phyloP scores from a whole-genome alignment of 30 jellyfish, hydroid and myxozoan genomes.

The Chrysaora quinquecirrha region DNA sequence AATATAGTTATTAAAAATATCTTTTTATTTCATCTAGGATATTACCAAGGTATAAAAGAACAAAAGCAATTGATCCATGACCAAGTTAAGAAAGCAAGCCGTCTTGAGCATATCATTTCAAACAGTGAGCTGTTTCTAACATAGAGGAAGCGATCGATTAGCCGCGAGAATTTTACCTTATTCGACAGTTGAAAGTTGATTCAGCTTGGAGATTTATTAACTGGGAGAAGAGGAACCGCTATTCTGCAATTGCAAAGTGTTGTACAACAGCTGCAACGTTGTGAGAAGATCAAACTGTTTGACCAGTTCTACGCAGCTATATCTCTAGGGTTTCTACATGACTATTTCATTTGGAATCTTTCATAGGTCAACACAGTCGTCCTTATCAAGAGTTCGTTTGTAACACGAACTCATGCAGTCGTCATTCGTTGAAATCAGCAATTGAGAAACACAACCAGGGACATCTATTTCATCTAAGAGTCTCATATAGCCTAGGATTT shows the following conservation, averaged over 20 bases:
- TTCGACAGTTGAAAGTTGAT: slow-evolving; percentile 8
- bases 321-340: too few species aligned
- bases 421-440: too few species aligned
- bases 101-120: background rate
- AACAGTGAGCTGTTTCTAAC: background rate
- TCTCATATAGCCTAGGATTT: too few species aligned
- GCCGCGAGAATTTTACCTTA: slow-evolving; percentile 34
- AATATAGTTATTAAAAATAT: slow-evolving; percentile 57
- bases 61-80: slow-evolving; percentile 56
- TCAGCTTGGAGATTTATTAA: background rate
- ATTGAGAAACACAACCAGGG: too few species aligned
- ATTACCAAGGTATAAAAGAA: slow-evolving; percentile 50
- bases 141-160: slow-evolving; percentile 11
- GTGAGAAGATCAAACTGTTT: slow-evolving; percentile 65
- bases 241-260: slow-evolving; percentile 17
- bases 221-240: slow-evolving; percentile 61
- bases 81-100: slow-evolving; percentile 34
- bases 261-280: slow-evolving; percentile 58
- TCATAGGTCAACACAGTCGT: slow-evolving; percentile 46
- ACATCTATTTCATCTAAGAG: too few species aligned
- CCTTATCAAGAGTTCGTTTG: too few species aligned
- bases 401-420: too few species aligned
- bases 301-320: slow-evolving; percentile 52
- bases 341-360: slow-evolving; percentile 23
- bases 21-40: slow-evolving; percentile 64